These are phyloP conservation scores for Craterocephalus amniculus DNA, from an alignment of 2,797 vertebrate species.

Conservation along the genomic window DNA sequence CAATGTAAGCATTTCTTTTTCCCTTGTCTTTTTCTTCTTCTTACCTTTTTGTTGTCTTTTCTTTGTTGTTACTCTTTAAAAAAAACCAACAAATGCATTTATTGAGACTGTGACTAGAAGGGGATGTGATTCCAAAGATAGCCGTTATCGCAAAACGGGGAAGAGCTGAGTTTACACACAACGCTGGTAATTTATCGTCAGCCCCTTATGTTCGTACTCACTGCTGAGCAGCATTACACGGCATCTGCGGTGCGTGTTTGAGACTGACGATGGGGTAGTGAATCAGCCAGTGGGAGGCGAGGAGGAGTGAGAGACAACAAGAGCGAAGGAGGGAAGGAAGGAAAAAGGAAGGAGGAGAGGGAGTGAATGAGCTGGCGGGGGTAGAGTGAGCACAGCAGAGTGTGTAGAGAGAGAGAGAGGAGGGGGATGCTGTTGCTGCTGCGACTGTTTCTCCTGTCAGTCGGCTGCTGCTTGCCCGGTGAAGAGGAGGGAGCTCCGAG, in stretches of 20 bases:
- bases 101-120: neutral
- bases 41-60: neutral
- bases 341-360: conserved; percentile 57
- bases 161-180: conserved; percentile 42
- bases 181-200: conserved; percentile 56
- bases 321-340: conserved; percentile 59
- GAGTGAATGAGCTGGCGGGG: conserved; percentile 70
- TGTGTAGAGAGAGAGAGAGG: conserved; percentile 59
- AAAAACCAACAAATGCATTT: conserved; percentile 36
- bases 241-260: conserved; percentile 63
- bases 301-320: conserved; percentile 44
- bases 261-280: conserved; percentile 36
- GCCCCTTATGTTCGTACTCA: conserved; percentile 56
- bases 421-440: conserved; percentile 65
- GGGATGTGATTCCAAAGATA: neutral
- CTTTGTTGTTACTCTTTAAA: conserved; percentile 5
- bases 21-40: neutral
- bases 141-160: conserved; percentile 18
- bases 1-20: neutral
- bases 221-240: conserved; percentile 57
- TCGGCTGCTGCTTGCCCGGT: conserved; percentile 80
- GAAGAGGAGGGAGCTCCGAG: conserved; percentile 71
- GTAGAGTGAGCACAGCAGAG: conserved; percentile 66
- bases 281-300: conserved; percentile 71
- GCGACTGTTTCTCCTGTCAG: conserved; percentile 85